Evolutionary conservation across 2,113 vertebrate species (phyloP).

Genomic region (Erpornis zantholeuca): DNA sequence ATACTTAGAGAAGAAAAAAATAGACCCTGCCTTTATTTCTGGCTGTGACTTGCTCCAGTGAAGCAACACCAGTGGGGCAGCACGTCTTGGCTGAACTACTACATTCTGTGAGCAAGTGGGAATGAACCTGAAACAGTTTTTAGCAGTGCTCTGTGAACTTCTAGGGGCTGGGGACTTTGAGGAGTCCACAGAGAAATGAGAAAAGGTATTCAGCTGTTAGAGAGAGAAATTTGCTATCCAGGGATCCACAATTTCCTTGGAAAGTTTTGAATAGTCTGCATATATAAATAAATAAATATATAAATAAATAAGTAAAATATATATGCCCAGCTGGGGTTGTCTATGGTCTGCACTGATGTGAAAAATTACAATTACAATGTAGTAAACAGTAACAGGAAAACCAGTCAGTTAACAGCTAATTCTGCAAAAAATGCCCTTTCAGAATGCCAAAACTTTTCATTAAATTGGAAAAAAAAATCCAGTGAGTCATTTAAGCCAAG

Average conservation of each 20-base stretch:
- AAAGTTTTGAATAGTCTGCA: neutral
- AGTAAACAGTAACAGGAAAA: neutral
- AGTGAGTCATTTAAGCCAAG: slow-evolving; percentile 31
- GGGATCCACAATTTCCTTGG: neutral
- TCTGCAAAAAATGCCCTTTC: slow-evolving; percentile 15
- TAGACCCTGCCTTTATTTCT: slow-evolving; percentile 62
- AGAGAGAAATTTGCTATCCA: neutral
- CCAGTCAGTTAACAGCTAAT: neutral
- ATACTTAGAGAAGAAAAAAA: slow-evolving; percentile 57
- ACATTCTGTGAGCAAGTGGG: neutral
- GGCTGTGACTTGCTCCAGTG: slow-evolving; percentile 22
- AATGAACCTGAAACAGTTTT: neutral
- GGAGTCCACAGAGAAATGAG: neutral
- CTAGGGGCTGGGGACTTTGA: neutral
- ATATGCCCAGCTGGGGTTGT: neutral
- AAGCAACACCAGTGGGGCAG: slow-evolving; percentile 41
- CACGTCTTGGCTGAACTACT: neutral
- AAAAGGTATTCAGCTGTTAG: neutral
- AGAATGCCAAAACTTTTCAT: slow-evolving; percentile 40
- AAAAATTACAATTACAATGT: neutral
- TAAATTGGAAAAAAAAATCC: slow-evolving; percentile 14
- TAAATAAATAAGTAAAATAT: too few relatives aligned
- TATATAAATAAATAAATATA: too few relatives aligned
- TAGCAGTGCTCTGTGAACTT: neutral
- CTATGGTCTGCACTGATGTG: neutral